phyloP scores from a whole-genome alignment of 1,140 invertebrate genomes.

The Parasteatoda tepidariorum region DNA sequence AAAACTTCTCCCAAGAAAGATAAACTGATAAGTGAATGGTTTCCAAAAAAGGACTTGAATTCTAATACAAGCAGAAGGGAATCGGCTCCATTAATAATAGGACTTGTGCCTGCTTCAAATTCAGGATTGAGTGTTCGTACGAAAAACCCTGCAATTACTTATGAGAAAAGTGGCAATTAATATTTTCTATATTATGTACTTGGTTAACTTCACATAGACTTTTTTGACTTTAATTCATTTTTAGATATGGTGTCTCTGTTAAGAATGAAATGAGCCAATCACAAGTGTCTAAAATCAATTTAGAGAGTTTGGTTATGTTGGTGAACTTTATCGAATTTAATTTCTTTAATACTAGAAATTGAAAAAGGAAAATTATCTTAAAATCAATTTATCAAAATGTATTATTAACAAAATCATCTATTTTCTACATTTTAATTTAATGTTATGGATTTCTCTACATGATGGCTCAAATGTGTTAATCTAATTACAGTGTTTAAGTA shows the following conservation, averaged over 20 bases:
- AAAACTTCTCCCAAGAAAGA: constrained; percentile 56
- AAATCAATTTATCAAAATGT: too few species aligned
- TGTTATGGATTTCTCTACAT: too few species aligned
- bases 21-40: constrained; percentile 53
- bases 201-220: neutral
- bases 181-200: neutral
- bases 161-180: constrained; percentile 22
- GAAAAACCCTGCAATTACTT: constrained; percentile 21
- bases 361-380: too few species aligned
- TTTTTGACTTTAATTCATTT: neutral
- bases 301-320: too few species aligned
- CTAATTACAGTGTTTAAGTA: too few species aligned
- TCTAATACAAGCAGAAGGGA: constrained; percentile 31
- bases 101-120: constrained; percentile 41
- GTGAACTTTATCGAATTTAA: too few species aligned
- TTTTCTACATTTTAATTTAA: too few species aligned
- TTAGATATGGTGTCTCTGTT: neutral
- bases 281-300: too few species aligned
- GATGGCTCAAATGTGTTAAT: too few species aligned
- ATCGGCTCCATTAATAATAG: constrained; percentile 54
- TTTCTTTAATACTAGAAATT: too few species aligned
- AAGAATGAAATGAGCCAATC: too few species aligned
- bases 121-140: neutral
- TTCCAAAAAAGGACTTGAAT: constrained; percentile 42
- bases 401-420: too few species aligned